These are phyloP conservation scores for Beris morrisii DNA, from an alignment of 2,888 invertebrate species.

Conservation along the genomic window DNA sequence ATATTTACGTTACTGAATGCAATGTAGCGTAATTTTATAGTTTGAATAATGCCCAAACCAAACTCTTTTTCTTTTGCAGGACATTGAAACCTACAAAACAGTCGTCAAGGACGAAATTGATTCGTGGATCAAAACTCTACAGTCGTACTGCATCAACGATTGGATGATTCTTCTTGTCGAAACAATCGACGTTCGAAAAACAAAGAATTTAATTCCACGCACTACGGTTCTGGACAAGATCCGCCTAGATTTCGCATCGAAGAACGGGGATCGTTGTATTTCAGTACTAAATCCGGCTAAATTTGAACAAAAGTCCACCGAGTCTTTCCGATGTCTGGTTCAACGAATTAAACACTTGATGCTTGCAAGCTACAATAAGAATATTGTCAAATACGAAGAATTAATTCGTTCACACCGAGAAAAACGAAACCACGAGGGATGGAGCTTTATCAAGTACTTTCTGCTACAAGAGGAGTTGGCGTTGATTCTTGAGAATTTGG, in stretches of 20 bases:
- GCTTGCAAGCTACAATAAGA: constrained; percentile 83
- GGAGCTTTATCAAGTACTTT: constrained; percentile 96
- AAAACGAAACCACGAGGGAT: constrained; percentile 83
- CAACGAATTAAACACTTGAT: constrained; percentile 79
- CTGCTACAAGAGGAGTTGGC: constrained; percentile 93
- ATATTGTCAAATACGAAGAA: constrained; percentile 85
- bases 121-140: constrained; percentile 80
- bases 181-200: constrained; percentile 86
- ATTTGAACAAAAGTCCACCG: constrained; percentile 84
- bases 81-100: constrained; percentile 88
- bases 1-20: constrained; percentile 95
- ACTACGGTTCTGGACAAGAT: constrained; percentile 95
- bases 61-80: constrained; percentile 61
- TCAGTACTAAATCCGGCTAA: constrained; percentile 90
- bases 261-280: constrained; percentile 84
- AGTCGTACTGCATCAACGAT: constrained; percentile 75
- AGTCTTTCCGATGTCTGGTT: constrained; percentile 86
- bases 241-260: constrained; percentile 88
- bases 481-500: constrained; percentile 91
- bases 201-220: constrained; percentile 86
- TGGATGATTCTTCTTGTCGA: constrained; percentile 95
- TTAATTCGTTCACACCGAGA: constrained; percentile 87
- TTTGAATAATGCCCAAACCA: too few relatives aligned
- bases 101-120: constrained; percentile 87
- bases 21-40: constrained; percentile 70